Evolutionary conservation across 2,888 invertebrate species (phyloP), one percentile per base, ranked within the genome.

Genomic region (Neoitamus cyanurus): DNA sequence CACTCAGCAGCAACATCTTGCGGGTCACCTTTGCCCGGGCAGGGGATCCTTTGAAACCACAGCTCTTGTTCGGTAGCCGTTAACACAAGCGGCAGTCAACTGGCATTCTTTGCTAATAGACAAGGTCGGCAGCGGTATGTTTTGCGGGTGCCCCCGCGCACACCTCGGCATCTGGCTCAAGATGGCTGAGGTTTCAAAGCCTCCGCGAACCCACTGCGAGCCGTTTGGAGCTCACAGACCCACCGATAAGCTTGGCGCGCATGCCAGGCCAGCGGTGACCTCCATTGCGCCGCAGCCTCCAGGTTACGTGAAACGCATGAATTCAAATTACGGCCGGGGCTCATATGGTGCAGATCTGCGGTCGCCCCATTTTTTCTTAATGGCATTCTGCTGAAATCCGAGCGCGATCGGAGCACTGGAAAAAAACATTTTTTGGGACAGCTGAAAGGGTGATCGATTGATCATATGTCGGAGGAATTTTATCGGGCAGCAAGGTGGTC

Each of bases 401-500:
- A 75, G 42, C 37, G 25, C 75, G 34, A 42, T 31, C 25, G 13
- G 58, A 5, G 58, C 58, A 25, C 25, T 58, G 20, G 20, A 58
- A 9, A 58, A 48, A 58, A 58, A 42, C 13, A 25, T 75, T 75
- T 75, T 75, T 75, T 75, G 42, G 75, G 75, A 37, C 75, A 75
- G 75, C 75, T 75, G 75, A 75, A 75, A 75, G 42, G 75, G 75
- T 75, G 75, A 75, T 75, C 75, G 75, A 75, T 75, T 75, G 75
- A 75, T 75, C 75, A 75, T 75, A 42, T 75, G 42, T 75, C 75
- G 42, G n/a, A 75, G 75, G 75, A 75, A 75, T 75, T 75, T 75
- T 75, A 75, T 34, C 42, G 25, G 42, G 25, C 25, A 25, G 42
- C 75, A 75, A 75, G 75, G 75, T 75, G 75, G 75, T 75, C 75